Evolutionary conservation across 2,113 vertebrate species (phyloP), one percentile per base, ranked within the genome.

Genomic region (Cyprinus carpio): DNA sequence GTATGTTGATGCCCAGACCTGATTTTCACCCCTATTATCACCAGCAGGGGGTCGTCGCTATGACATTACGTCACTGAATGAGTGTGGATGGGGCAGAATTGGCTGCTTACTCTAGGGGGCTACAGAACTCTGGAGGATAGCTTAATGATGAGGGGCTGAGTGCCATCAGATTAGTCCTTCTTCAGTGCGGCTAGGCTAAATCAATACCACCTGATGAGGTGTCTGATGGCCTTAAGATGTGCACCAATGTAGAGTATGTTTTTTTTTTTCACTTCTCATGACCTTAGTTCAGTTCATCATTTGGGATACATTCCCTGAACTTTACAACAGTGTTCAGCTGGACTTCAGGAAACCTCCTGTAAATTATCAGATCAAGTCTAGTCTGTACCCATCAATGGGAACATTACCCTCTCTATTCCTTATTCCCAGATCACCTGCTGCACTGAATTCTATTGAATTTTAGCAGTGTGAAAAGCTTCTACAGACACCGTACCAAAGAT

Each of bases 171-270:
- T 91, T 86, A 85, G 85, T 80, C 81, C 87, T 92, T 87, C 67
- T 89, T 91, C 87, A 90, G 84, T 90, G 87, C 79, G 87, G 88
- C 90, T 87, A 87, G 87, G 87, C 86, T 87, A 90, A 92, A 94
- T 95, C 94, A 93, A 95, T 94, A 94, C 87, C 91, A 93, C 93
- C 92, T 93, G 92, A 95, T 93, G 92, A 93, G 93, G 92, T 92
- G 93, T 93, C 93, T 89, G 91, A 91, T 89, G 88, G 92, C 84
- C 91, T 94, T 88, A 51, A 91, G 92, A 94, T 94, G 92, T 92
- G 92, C 91, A 93, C 93, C 92, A 93, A 93, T 92, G 92, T 92
- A 90, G 93, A 94, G 92, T 93, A 93, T 94, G 91, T 94, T 93
- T 94, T 93, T 20, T 58, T 58, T 34, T 27, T 60, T 78, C 60